Evolutionary conservation across 2,797 vertebrate genomes (phyloP).

Genomic region (Geotrypetes seraphini): DNA sequence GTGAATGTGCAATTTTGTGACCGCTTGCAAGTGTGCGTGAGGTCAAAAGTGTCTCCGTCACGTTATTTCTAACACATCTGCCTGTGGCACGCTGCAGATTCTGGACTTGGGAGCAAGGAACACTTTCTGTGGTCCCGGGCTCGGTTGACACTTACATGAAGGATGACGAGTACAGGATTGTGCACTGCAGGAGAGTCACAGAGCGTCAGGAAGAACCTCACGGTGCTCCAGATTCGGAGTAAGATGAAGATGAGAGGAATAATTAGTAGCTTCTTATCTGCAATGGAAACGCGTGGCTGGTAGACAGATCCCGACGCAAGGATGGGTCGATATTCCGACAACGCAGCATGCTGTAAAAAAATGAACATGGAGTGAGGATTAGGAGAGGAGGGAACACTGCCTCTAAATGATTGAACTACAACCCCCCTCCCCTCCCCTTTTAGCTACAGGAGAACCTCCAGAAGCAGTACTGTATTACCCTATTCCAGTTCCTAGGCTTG

Average conservation of each 20-base stretch:
- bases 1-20: background rate
- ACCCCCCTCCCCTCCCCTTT: too few species aligned
- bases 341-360: constrained; percentile 61
- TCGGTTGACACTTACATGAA: constrained; percentile 76
- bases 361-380: background rate
- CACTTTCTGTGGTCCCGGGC: fast-evolving
- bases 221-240: constrained; percentile 87
- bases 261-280: constrained; percentile 82
- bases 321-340: constrained; percentile 89
- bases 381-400: too few species aligned
- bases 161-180: constrained; percentile 67
- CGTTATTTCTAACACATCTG: too few species aligned
- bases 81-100: background rate
- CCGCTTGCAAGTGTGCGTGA: background rate
- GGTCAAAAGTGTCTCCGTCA: background rate
- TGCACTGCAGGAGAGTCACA: constrained; percentile 57
- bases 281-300: constrained; percentile 50
- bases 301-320: constrained; percentile 45
- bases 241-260: constrained; percentile 88
- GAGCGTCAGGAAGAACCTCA: constrained; percentile 81
- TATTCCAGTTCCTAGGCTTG: too few species aligned
- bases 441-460: too few species aligned
- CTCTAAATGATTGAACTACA: too few species aligned
- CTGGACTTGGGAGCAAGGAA: fast-evolving
- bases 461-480: too few species aligned